Percentiles rank a stretch among this genome's conserved stretches.
Evolutionary conservation across 2,113 vertebrate species (phyloP).

Genomic region (Phrynocephalus versicolor): DNA sequence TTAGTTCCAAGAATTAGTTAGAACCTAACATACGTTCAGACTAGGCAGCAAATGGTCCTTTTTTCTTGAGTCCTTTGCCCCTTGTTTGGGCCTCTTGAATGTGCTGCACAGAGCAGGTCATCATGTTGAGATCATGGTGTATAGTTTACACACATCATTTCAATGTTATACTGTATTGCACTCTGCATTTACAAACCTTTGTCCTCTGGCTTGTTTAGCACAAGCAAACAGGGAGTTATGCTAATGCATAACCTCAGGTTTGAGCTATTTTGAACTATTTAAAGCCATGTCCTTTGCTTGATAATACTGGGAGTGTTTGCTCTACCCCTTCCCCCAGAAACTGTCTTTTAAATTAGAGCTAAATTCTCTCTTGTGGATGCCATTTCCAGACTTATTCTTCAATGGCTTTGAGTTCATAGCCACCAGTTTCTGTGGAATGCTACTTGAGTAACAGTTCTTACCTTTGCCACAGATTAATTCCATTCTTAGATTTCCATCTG

Average conservation of each 20-base stretch:
- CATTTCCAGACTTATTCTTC: background rate
- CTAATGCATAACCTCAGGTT: slow-evolving; percentile 56
- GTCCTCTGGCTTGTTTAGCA: slow-evolving; percentile 14
- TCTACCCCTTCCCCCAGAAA: slow-evolving; percentile 4
- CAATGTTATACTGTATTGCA: background rate
- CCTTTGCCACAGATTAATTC: background rate
- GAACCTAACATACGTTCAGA: background rate
- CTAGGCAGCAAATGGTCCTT: too few relatives aligned
- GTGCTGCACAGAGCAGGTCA: too few relatives aligned
- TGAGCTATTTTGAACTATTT: slow-evolving; percentile 49
- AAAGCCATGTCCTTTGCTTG: slow-evolving; percentile 45
- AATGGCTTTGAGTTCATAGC: background rate
- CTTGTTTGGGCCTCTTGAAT: background rate
- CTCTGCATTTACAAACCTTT: slow-evolving; percentile 18
- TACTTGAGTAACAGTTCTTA: background rate
- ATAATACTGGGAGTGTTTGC: slow-evolving; percentile 25
- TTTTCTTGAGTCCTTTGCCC: background rate
- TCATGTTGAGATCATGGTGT: background rate
- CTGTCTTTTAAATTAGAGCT: too few relatives aligned
- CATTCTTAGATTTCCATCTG: background rate
- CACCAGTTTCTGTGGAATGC: background rate
- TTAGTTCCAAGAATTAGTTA: background rate
- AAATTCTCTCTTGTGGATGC: background rate
- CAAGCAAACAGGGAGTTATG: slow-evolving; percentile 1
- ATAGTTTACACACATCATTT: background rate